These are phyloP conservation scores for Harpegnathos saltator DNA, from an alignment of 1,140 invertebrate species.

Conservation along the genomic window DNA sequence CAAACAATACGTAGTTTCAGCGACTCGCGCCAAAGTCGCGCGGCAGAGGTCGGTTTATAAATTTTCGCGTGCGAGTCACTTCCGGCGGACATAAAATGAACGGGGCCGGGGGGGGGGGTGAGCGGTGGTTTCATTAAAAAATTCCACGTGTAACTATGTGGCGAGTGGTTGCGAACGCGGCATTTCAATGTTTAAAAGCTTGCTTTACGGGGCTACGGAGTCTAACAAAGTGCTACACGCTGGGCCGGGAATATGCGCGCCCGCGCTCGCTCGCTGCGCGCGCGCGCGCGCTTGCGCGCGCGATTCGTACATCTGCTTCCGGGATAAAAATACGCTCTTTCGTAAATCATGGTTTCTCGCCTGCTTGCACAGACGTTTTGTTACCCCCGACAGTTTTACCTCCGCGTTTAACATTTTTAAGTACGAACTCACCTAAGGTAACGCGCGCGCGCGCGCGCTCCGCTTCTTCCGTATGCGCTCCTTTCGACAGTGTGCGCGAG, in stretches of 20 bases:
- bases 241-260: constrained; percentile 1
- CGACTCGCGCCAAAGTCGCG: no score
- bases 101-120: no score
- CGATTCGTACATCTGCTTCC: constrained; percentile 44
- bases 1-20: no score
- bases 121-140: constrained; percentile 41
- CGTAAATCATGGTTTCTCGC: constrained; percentile 53
- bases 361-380: constrained; percentile 22
- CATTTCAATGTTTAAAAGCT: constrained; percentile 55
- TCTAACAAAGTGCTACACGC: constrained; percentile 36
- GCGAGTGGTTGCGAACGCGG: constrained; percentile 24
- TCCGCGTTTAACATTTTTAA: constrained; percentile 42
- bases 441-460: background rate
- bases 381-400: constrained; percentile 43
- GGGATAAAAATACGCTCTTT: constrained; percentile 52
- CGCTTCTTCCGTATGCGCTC: no score
- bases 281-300: background rate
- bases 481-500: no score
- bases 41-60: background rate
- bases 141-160: constrained; percentile 31
- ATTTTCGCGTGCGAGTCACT: background rate
- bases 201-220: constrained; percentile 1
- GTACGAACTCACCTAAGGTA: background rate
- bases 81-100: background rate
- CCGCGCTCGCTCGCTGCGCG: no score